These are phyloP conservation scores for Puntigrus tetrazona DNA, from an alignment of 2,113 vertebrate species.

Conservation along the genomic window DNA sequence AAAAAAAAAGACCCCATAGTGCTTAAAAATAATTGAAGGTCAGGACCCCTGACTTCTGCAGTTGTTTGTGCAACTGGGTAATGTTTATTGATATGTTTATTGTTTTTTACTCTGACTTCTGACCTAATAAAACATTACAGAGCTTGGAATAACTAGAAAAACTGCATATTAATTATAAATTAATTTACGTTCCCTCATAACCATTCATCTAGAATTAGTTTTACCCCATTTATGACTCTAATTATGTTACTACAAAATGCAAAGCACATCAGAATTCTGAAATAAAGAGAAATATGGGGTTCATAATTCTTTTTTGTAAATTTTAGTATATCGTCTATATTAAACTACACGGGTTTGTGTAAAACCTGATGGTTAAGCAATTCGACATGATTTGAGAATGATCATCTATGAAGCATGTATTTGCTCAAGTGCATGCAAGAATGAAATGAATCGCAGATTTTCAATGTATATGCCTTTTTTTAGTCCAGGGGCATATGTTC, in stretches of 20 bases:
- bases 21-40: not conserved
- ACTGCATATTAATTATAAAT: not conserved
- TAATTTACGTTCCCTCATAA: not conserved
- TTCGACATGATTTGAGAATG: not conserved
- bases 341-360: not conserved
- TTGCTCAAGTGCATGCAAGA: not conserved
- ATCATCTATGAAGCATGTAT: not conserved
- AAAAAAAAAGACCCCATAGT: no score
- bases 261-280: not conserved
- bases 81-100: not conserved
- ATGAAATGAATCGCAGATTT: not conserved
- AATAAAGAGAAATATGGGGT: not conserved
- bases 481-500: constrained; percentile 81
- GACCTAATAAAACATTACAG: not conserved
- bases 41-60: not conserved
- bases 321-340: no score
- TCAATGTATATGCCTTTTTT: not conserved
- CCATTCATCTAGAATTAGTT: not conserved
- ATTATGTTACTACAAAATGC: no score
- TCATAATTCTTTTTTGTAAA: not conserved
- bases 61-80: not conserved
- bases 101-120: not conserved
- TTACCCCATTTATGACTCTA: not conserved
- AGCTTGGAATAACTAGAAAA: not conserved
- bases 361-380: not conserved